phyloP scores from a whole-genome alignment of 2,797 vertebrate species.

The Threskiornis aethiopicus region DNA sequence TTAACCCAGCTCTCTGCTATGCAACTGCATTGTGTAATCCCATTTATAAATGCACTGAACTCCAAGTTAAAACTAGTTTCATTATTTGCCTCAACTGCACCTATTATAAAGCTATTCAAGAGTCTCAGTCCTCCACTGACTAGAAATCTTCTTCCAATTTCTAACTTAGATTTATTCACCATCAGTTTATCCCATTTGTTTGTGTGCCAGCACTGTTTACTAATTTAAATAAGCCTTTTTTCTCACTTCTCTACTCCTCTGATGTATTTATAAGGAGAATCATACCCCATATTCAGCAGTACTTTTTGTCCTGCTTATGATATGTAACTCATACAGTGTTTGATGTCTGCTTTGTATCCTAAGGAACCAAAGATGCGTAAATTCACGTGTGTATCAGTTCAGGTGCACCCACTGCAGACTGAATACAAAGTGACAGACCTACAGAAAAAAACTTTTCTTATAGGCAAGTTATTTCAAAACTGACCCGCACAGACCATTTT shows the following conservation, averaged over 20 bases:
- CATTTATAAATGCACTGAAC: conserved; percentile 24
- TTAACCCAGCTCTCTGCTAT: background rate
- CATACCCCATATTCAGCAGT: background rate
- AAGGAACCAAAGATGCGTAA: background rate
- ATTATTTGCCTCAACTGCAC: conserved; percentile 36
- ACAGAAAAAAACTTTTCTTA: background rate
- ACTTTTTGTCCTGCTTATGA: background rate
- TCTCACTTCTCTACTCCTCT: background rate
- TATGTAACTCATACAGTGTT: background rate
- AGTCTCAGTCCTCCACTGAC: background rate
- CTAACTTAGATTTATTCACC: background rate
- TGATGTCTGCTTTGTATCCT: background rate
- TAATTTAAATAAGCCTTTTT: conserved; percentile 1
- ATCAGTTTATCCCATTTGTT: conserved; percentile 3
- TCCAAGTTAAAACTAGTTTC: conserved; percentile 33
- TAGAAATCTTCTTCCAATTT: conserved; percentile 29
- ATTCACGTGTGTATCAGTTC: background rate
- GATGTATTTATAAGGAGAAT: background rate
- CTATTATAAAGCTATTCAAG: conserved; percentile 3
- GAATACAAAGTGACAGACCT: background rate
- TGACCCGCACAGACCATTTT: background rate
- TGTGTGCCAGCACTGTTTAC: background rate
- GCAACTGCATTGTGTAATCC: conserved; percentile 3
- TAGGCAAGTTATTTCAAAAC: background rate
- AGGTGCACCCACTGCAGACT: background rate